Base-by-base conservation (phyloP, 2,113 vertebrate genomes). In the Cygnus atratus region DNA sequence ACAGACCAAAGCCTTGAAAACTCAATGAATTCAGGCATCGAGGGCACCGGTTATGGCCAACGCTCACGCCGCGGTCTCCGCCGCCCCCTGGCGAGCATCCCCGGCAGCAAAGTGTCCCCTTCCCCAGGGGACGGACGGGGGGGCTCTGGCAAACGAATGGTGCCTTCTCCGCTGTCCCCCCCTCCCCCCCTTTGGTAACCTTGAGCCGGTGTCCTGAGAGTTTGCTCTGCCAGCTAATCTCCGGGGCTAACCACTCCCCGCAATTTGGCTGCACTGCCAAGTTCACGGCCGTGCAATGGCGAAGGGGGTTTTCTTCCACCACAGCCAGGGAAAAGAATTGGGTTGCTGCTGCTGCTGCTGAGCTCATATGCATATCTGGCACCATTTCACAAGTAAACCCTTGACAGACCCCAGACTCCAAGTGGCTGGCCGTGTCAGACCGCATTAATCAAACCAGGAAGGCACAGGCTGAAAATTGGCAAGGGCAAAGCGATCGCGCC, bases 271-370 rank as follows among this genome's bases (percentile, higher is more conserved):
- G 46, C 16, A 0, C 46, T 9, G 58, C 5, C 1, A 22, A 6
- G 14, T 16, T 31, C 0, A 1, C 3, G 57, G 46, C 28, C 73
- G 2, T 0, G 2, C 4, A 2, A 54, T 19, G 58, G 37, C 29
- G 33, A n/a, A 37, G 21, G 10, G 14, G 6, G 1, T 14, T 33
- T 48, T 70, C 73, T 41, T 59, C 33, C 55, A 28, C 22, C 4
- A 4, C 48, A 28, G 50, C 54, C 61, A 16, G 50, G 25, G 31
- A 72, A 63, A 68, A 61, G 85, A 91, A 82, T 70, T 21, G 0
- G 7, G 28, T 50, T 96, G 76, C 33, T 66, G 39, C 16, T 11
- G 62, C 13, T 28, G 62, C 13, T 28, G 18, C 43, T 10, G 37
- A 54, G n/a, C 24, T 83, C 61, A 80, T 63, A 50, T 0, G 10